Percentiles rank a stretch among this genome's conserved stretches.
These are phyloP conservation scores for Phasia obesa DNA, from an alignment of 2,888 invertebrate species.

Conservation along the genomic window DNA sequence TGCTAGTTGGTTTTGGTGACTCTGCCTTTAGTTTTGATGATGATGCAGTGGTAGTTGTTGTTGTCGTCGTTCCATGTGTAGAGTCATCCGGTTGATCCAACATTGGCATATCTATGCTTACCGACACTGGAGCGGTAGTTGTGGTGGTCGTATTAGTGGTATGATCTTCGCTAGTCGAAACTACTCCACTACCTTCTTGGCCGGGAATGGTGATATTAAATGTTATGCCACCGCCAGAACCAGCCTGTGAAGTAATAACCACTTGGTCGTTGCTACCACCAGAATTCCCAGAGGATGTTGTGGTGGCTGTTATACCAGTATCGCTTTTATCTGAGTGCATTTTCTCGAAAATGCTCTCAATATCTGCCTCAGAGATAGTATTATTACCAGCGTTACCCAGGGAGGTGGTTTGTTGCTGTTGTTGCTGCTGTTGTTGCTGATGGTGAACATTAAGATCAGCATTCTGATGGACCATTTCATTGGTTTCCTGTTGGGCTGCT, in stretches of 20 bases:
- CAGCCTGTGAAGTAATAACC: conserved; percentile 82
- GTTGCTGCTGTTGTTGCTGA: conserved; percentile 63
- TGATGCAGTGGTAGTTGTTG: conserved; percentile 69
- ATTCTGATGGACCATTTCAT: conserved; percentile 63
- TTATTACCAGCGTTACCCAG: conserved; percentile 74
- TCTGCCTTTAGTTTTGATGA: conserved; percentile 65
- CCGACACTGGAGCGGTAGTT: conserved; percentile 78
- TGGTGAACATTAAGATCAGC: conserved; percentile 62
- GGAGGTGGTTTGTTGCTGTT: conserved; percentile 49
- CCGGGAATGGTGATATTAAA: conserved; percentile 82
- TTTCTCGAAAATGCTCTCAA: conserved; percentile 83
- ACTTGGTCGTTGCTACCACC: conserved; percentile 78
- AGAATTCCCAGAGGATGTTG: conserved; percentile 73
- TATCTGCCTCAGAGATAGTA: conserved; percentile 80
- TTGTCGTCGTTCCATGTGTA: conserved; percentile 72
- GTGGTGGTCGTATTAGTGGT: conserved; percentile 68
- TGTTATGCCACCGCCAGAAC: conserved; percentile 82
- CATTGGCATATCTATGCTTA: conserved; percentile 82
- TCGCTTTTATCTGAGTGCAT: conserved; percentile 82
- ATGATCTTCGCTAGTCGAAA: conserved; percentile 73
- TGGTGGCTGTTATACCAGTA: conserved; percentile 72
- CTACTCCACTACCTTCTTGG: conserved; percentile 76
- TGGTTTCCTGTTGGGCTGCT: conserved; percentile 71
- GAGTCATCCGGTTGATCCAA: conserved; percentile 81
- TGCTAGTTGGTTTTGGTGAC: conserved; percentile 60